Conservation (phyloP, 1,140 invertebrate genomes). For the Medauroidea extradentata region DNA sequence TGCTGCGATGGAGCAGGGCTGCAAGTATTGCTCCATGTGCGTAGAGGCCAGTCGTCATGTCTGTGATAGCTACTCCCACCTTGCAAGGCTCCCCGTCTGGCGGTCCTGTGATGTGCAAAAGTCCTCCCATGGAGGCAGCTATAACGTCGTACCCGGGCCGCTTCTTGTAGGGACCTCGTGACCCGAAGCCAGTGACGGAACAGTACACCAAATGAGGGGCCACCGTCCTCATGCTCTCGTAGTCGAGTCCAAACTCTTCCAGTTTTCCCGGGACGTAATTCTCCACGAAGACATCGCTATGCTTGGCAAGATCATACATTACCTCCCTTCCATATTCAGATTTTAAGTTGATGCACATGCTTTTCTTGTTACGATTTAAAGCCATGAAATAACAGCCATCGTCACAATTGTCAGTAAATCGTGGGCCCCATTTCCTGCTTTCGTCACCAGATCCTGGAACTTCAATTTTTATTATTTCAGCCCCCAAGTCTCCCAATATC, state of each 20-base stretch:
- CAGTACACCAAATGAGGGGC: slow-evolving; percentile 88
- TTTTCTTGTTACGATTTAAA: slow-evolving; percentile 95
- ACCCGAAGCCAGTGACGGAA: slow-evolving; percentile 90
- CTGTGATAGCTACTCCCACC: slow-evolving; percentile 89
- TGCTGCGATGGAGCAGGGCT: slow-evolving; percentile 71
- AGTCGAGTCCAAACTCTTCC: slow-evolving; percentile 71
- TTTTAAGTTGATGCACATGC: slow-evolving; percentile 84
- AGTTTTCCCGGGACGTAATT: slow-evolving; percentile 94
- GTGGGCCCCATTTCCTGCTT: slow-evolving; percentile 87
- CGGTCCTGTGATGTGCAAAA: slow-evolving; percentile 86
- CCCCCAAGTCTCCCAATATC: slow-evolving; percentile 90
- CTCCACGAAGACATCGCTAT: slow-evolving; percentile 87
- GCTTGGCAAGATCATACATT: slow-evolving; percentile 64
- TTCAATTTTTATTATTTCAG: slow-evolving; percentile 91
- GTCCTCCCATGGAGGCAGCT: slow-evolving; percentile 84
- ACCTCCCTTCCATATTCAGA: slow-evolving; percentile 62
- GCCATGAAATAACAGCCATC: slow-evolving; percentile 79
- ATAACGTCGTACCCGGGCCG: slow-evolving; percentile 95
- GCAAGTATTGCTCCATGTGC: slow-evolving; percentile 94
- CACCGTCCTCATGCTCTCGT: slow-evolving; percentile 62
- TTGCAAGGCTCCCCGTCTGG: slow-evolving; percentile 82
- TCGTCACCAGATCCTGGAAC: slow-evolving; percentile 81
- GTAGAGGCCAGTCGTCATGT: slow-evolving; percentile 89
- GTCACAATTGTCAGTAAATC: slow-evolving; percentile 59
- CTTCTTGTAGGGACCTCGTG: slow-evolving; percentile 75